Percentiles rank a stretch among this genome's conserved stretches.
phyloP scores from a whole-genome alignment of 2,113 vertebrate species.

The Marmota flaviventris region DNA sequence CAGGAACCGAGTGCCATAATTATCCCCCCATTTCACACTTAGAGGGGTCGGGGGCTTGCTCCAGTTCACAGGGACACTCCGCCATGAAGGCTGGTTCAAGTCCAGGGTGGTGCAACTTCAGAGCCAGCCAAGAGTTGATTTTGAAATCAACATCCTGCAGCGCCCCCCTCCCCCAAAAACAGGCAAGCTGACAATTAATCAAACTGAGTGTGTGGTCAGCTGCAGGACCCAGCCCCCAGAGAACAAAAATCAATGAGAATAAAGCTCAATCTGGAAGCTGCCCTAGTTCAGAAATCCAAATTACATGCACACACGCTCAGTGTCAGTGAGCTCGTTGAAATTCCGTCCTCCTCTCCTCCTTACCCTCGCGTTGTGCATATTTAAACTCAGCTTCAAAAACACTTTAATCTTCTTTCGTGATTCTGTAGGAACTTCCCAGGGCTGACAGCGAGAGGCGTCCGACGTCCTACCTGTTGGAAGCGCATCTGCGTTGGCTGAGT shows the following conservation, averaged over 20 bases:
- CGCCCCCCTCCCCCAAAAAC: background rate
- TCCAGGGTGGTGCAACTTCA: background rate
- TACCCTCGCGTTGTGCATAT: background rate
- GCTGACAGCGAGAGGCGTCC: background rate
- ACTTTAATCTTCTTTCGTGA: slow-evolving; percentile 14
- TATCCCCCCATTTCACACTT: background rate
- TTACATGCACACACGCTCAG: background rate
- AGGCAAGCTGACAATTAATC: background rate
- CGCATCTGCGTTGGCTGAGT: background rate
- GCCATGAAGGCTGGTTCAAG: background rate
- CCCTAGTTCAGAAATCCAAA: background rate
- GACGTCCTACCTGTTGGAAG: background rate
- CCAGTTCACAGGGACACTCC: background rate
- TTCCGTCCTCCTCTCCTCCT: background rate
- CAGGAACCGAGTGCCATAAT: background rate
- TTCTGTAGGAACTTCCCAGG: background rate
- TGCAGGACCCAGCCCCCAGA: background rate
- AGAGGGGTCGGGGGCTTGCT: background rate
- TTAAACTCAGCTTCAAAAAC: slow-evolving; percentile 67
- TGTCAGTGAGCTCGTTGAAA: background rate
- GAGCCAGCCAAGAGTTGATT: background rate
- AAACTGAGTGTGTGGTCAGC: background rate
- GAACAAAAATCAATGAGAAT: background rate
- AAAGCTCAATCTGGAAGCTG: slow-evolving; percentile 23
- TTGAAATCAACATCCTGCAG: background rate